A percentile compares a stretch with the other conserved stretches of the same genome.
Evolutionary conservation across 2,888 invertebrate species (phyloP).

Genomic region (Heliconius ismenius): DNA sequence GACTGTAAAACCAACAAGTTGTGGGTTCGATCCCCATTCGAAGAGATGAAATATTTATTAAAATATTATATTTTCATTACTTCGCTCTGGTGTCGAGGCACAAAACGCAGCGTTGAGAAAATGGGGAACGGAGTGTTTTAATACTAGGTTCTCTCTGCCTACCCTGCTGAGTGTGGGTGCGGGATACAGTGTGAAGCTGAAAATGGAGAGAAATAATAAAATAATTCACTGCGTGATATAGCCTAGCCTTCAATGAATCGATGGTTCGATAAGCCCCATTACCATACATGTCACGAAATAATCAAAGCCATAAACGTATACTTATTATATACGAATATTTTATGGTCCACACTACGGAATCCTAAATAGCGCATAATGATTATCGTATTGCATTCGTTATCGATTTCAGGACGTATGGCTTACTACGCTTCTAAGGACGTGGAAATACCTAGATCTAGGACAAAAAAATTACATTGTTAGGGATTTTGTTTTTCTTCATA

Average conservation of each 20-base stretch:
- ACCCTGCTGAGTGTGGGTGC: too few relatives aligned
- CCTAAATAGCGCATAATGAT: constrained; percentile 37
- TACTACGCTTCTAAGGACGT: constrained; percentile 26
- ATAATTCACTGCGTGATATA: neutral
- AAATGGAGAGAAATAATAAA: too few relatives aligned
- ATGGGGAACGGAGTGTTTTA: too few relatives aligned
- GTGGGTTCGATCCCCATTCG: too few relatives aligned
- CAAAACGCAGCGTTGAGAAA: too few relatives aligned
- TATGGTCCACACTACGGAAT: constrained; percentile 26
- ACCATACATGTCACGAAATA: neutral
- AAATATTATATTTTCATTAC: too few relatives aligned
- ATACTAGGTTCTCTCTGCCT: too few relatives aligned
- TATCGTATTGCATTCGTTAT: constrained; percentile 40
- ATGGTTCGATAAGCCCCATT: neutral
- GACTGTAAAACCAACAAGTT: too few relatives aligned
- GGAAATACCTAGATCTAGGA: constrained; percentile 20
- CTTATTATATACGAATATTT: constrained; percentile 3
- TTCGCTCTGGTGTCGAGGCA: too few relatives aligned
- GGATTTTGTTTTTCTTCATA: neutral
- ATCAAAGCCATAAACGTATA: neutral
- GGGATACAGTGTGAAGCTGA: too few relatives aligned
- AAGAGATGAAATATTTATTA: too few relatives aligned
- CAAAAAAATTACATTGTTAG: neutral
- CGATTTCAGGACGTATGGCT: constrained; percentile 33
- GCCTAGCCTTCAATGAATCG: neutral